Percentiles rank a stretch among this genome's conserved stretches.
Conservation (phyloP, 2,888 invertebrate species). For the Meteorus cinctellus region DNA sequence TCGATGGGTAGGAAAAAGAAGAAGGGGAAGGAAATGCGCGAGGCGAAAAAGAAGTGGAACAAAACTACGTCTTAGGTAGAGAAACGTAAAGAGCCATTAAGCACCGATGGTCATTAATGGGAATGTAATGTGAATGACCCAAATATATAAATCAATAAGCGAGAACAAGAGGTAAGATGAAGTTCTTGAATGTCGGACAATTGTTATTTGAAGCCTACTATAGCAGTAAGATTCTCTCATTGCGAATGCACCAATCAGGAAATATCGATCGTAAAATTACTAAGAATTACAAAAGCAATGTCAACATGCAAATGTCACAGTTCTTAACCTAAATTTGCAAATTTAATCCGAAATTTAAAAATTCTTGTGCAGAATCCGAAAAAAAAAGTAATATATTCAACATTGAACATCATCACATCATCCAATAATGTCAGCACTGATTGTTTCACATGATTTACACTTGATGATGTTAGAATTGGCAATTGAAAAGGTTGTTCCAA, state of each 20-base stretch:
- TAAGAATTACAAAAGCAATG: background rate
- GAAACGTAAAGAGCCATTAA: constrained; percentile 26
- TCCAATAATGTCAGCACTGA: constrained; percentile 61
- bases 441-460: constrained; percentile 60
- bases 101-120: constrained; percentile 44
- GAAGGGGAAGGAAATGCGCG: background rate
- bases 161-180: background rate
- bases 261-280: background rate
- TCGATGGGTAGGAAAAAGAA: constrained; percentile 17
- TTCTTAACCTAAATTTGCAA: constrained; percentile 28
- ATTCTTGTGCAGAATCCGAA: constrained; percentile 34
- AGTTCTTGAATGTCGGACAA: background rate
- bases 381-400: constrained; percentile 24
- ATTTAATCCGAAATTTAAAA: background rate
- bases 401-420: background rate
- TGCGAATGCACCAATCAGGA: background rate
- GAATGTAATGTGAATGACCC: constrained; percentile 44
- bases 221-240: background rate
- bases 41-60: constrained; percentile 4
- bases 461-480: constrained; percentile 66
- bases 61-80: constrained; percentile 22
- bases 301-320: constrained; percentile 4
- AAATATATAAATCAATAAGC: constrained; percentile 29
- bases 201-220: background rate
- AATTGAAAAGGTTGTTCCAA: constrained; percentile 59